A percentile compares a stretch with the other conserved stretches of the same genome.
These are phyloP conservation scores for Netelia inedita DNA, from an alignment of 2,888 invertebrate species.

Conservation along the genomic window DNA sequence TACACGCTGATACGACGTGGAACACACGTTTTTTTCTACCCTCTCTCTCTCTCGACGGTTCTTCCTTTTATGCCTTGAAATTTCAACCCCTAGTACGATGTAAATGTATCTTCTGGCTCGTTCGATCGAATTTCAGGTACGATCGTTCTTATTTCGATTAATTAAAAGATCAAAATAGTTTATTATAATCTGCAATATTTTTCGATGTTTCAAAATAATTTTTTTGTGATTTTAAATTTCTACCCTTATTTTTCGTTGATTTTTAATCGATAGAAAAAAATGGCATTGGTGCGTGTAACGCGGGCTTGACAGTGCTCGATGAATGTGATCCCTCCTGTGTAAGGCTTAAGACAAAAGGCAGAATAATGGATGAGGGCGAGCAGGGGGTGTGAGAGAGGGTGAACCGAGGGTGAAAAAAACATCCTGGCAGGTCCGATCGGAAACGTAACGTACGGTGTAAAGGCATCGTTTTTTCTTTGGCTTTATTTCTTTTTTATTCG, in stretches of 20 bases:
- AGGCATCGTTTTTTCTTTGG: slow-evolving; percentile 2
- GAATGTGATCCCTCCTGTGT: slow-evolving; percentile 15
- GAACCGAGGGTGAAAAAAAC: slow-evolving; percentile 45
- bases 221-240: too few species aligned
- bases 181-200: too few species aligned
- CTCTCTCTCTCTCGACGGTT: slow-evolving; percentile 31
- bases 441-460: slow-evolving; percentile 51
- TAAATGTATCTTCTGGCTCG: background rate
- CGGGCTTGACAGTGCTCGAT: background rate
- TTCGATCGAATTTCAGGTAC: background rate
- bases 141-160: background rate
- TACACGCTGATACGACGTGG: slow-evolving; percentile 72
- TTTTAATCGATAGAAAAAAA: background rate
- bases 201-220: background rate
- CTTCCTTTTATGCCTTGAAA: slow-evolving; percentile 29
- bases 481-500: slow-evolving; percentile 47
- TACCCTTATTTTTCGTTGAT: too few species aligned
- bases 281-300: background rate
- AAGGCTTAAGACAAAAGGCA: slow-evolving; percentile 48
- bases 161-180: too few species aligned
- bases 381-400: slow-evolving; percentile 15
- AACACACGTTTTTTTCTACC: slow-evolving; percentile 65
- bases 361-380: slow-evolving; percentile 26
- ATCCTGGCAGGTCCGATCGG: slow-evolving; percentile 64
- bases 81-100: background rate